A percentile compares a stretch with the other conserved stretches of the same genome.
phyloP scores from a whole-genome alignment of 2,113 vertebrate species.

The Vidua macroura region DNA sequence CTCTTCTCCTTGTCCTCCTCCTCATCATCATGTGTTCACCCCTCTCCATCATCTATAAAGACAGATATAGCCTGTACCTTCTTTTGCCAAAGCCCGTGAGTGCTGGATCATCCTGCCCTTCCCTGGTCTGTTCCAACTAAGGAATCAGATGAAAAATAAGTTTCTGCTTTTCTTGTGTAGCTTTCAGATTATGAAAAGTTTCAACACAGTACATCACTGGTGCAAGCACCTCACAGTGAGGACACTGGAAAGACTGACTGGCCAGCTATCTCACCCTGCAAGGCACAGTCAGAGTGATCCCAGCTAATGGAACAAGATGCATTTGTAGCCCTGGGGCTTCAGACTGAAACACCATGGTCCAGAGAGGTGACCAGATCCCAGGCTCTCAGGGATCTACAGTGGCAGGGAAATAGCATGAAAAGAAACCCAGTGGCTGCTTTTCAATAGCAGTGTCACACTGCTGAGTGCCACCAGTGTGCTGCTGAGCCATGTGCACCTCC shows the following conservation, averaged over 20 bases:
- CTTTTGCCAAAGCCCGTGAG: background rate
- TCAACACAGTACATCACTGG: background rate
- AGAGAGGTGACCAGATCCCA: background rate
- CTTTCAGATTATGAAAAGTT: background rate
- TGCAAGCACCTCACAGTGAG: background rate
- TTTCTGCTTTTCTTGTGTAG: background rate
- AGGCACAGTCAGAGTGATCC: rapidly evolving
- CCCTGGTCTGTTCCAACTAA: background rate
- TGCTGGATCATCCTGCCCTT: background rate
- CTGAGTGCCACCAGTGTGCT: background rate
- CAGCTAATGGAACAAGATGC: background rate
- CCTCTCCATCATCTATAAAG: background rate
- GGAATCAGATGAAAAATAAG: background rate
- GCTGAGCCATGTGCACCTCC: background rate
- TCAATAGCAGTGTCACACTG: background rate
- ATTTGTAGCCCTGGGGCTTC: background rate
- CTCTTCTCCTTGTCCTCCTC: constrained; percentile 19
- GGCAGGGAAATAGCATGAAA: background rate
- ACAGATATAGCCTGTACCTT: background rate
- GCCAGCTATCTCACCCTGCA: background rate
- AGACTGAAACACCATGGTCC: rapidly evolving
- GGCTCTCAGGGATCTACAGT: background rate
- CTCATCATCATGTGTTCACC: background rate
- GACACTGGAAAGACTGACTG: background rate
- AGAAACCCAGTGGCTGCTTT: background rate